Conservation (phyloP, 2,113 vertebrate species). For the Verasper variegatus region DNA sequence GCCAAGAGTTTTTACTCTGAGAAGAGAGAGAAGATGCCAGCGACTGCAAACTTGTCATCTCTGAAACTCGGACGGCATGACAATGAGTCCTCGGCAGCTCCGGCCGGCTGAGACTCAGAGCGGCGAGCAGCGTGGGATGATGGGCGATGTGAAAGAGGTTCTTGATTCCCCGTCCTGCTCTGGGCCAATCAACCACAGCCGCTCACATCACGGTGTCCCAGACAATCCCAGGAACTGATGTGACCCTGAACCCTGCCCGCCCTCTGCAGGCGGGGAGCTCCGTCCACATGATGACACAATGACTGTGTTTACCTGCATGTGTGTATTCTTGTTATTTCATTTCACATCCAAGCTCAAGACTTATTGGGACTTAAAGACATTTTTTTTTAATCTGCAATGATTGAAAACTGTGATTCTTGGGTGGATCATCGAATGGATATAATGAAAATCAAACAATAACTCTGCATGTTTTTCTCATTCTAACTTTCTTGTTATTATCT, state of each 20-base stretch:
- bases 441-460: no score
- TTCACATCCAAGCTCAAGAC: no score
- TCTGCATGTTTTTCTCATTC: no score
- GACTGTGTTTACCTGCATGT: no score
- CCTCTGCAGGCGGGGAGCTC: slow-evolving; percentile 5
- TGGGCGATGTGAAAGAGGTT: slow-evolving; percentile 44
- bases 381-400: no score
- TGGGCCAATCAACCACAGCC: slow-evolving; percentile 24
- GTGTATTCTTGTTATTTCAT: no score
- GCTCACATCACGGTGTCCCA: slow-evolving; percentile 8
- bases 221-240: slow-evolving; percentile 16
- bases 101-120: slow-evolving; percentile 32
- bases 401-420: no score
- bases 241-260: slow-evolving; percentile 31
- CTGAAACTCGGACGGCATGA: slow-evolving; percentile 7
- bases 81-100: slow-evolving; percentile 28
- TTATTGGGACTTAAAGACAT: no score
- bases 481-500: no score
- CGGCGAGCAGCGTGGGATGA: slow-evolving; percentile 15
- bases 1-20: slow-evolving; percentile 6
- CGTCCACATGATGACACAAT: no score
- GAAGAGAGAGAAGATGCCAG: slow-evolving; percentile 26
- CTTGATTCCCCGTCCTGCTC: slow-evolving; percentile 36
- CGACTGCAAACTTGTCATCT: slow-evolving; percentile 53
- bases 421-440: no score